A percentile compares a stretch with the other conserved stretches of the same genome.
Conservation (phyloP, 2,888 invertebrate genomes). For the Diarsia mendica region DNA sequence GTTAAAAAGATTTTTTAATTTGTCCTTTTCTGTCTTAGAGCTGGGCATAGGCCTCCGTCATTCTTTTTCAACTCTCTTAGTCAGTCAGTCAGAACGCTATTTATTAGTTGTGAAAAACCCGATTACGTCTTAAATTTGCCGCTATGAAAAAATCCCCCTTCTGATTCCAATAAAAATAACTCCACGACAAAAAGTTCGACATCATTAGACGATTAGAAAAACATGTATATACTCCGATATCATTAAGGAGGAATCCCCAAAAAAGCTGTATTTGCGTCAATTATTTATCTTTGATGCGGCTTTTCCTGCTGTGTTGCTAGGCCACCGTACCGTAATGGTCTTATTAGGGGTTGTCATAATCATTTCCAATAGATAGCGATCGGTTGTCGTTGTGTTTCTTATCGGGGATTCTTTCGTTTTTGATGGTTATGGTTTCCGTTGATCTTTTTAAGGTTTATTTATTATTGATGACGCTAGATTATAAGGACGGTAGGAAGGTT, state of each 20-base stretch:
- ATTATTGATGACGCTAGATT: constrained; percentile 4
- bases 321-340: constrained; percentile 25
- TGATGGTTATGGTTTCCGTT: not conserved
- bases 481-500: not conserved
- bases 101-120: not conserved
- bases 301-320: constrained; percentile 55
- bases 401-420: constrained; percentile 3
- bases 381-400: constrained; percentile 12
- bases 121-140: not conserved
- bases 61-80: too few species aligned
- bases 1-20: too few species aligned
- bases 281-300: constrained; percentile 48
- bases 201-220: constrained; percentile 39
- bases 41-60: too few species aligned
- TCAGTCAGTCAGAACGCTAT: not conserved
- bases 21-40: too few species aligned
- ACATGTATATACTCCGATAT: constrained; percentile 20
- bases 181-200: not conserved
- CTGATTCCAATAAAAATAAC: not conserved
- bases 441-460: constrained; percentile 15
- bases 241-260: constrained; percentile 15
- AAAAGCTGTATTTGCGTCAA: constrained; percentile 44
- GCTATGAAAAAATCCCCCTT: not conserved
- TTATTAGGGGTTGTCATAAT: constrained; percentile 49
- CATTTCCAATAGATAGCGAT: constrained; percentile 37